phyloP scores from a whole-genome alignment of 2,797 vertebrate genomes.

The Darevskia mixta region DNA sequence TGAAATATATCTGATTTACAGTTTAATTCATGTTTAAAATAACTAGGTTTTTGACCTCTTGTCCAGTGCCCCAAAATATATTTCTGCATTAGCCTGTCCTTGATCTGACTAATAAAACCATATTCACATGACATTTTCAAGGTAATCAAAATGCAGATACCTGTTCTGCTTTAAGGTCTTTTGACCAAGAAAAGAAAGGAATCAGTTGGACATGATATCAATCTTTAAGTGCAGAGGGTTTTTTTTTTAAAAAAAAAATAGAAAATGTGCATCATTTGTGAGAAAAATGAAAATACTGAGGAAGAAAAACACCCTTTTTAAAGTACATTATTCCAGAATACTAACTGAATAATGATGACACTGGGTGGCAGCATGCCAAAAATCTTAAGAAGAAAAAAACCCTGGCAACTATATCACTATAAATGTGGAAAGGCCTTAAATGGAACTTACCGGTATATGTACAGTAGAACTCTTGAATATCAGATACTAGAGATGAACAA shows the following conservation, averaged over 20 bases:
- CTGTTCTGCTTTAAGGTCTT: neutral
- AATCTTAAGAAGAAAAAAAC: too few relatives aligned
- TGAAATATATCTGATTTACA: conserved; percentile 19
- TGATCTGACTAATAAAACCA: conserved; percentile 51
- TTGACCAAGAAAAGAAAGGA: neutral
- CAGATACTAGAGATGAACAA: neutral
- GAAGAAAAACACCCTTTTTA: too few relatives aligned
- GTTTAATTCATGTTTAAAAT: conserved; percentile 37
- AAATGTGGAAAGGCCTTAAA: neutral
- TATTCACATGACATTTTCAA: conserved; percentile 43
- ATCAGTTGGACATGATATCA: neutral
- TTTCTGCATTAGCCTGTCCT: conserved; percentile 27
- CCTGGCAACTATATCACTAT: too few relatives aligned
- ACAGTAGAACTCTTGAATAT: neutral
- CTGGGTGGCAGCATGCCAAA: too few relatives aligned
- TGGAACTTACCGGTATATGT: neutral
- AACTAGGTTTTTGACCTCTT: neutral
- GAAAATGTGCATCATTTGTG: neutral
- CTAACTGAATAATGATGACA: too few relatives aligned
- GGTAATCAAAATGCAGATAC: neutral
- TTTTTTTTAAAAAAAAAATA: neutral
- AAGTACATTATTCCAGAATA: too few relatives aligned
- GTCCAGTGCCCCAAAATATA: conserved; percentile 4
- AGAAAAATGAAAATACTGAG: too few relatives aligned
- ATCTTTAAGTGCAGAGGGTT: neutral